Conservation (phyloP, 2,888 invertebrate genomes). For the Incurvaria masculella region DNA sequence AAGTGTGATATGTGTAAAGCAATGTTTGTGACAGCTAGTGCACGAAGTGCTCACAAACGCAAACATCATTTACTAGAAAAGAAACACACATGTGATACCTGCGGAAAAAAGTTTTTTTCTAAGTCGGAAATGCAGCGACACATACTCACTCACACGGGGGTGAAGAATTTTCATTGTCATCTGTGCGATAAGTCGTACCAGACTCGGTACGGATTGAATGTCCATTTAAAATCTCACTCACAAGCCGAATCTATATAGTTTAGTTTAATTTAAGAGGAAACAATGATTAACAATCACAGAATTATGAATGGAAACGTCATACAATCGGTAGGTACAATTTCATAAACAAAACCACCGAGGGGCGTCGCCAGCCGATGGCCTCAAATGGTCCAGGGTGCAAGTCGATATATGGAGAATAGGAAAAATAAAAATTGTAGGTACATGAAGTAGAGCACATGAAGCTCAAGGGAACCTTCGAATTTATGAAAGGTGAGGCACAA, state of each 20-base stretch:
- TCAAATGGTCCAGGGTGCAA: too few relatives aligned
- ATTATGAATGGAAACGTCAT: background rate
- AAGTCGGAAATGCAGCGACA: slow-evolving; percentile 46
- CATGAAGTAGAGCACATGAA: too few relatives aligned
- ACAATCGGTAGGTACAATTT: background rate
- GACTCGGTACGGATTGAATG: slow-evolving; percentile 46
- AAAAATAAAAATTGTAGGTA: too few relatives aligned
- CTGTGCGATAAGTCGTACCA: slow-evolving; percentile 49
- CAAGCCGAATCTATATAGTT: slow-evolving; percentile 8
- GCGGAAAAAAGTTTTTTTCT: slow-evolving; percentile 44
- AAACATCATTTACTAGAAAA: slow-evolving; percentile 49
- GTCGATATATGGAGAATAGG: too few relatives aligned
- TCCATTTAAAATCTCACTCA: slow-evolving; percentile 45
- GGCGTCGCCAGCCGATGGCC: too few relatives aligned
- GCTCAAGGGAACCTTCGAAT: too few relatives aligned
- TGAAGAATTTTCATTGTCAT: slow-evolving; percentile 48
- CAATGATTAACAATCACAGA: background rate
- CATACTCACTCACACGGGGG: slow-evolving; percentile 44
- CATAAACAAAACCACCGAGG: background rate
- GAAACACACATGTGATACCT: slow-evolving; percentile 45
- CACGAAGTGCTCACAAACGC: slow-evolving; percentile 42
- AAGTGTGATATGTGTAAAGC: slow-evolving; percentile 49
- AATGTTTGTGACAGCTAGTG: slow-evolving; percentile 46
- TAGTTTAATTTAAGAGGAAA: slow-evolving; percentile 2
- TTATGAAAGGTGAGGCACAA: too few relatives aligned